These are phyloP conservation scores for Syndactyla subalaris DNA, from an alignment of 2,797 vertebrate genomes.

Conservation along the genomic window DNA sequence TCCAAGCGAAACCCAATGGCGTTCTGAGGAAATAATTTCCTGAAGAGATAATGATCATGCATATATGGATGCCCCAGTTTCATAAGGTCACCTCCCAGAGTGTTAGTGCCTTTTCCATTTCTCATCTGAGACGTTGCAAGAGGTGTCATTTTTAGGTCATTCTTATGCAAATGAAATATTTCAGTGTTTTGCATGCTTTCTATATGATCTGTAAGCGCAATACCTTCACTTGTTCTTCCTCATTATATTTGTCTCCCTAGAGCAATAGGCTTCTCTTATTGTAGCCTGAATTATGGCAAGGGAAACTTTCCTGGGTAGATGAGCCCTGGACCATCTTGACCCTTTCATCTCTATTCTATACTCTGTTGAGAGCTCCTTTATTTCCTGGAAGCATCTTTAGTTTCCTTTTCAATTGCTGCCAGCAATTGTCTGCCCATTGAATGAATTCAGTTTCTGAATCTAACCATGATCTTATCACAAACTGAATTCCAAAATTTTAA, in stretches of 20 bases:
- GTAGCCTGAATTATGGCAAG: not conserved
- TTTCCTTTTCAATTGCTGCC: not conserved
- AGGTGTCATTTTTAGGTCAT: not conserved
- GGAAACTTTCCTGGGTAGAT: not conserved
- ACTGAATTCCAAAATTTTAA: not conserved
- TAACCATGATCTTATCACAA: not conserved
- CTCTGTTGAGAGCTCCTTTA: not conserved
- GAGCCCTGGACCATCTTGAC: not conserved
- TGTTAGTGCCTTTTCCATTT: not conserved
- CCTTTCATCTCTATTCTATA: not conserved
- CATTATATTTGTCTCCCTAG: not conserved
- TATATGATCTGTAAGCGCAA: not conserved
- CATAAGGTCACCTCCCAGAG: not conserved
- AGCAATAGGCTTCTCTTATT: not conserved
- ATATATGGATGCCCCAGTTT: not conserved
- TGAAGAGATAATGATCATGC: not conserved
- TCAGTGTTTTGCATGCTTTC: not conserved
- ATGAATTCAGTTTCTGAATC: not conserved
- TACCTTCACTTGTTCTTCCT: not conserved
- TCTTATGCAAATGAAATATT: not conserved
- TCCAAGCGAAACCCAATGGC: not conserved
- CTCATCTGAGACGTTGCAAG: not conserved
- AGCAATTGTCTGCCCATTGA: not conserved
- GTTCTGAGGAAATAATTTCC: not conserved
- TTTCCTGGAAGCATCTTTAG: not conserved